Evolutionary conservation across 2,797 vertebrate genomes (phyloP).

Genomic region (Platalea minor): DNA sequence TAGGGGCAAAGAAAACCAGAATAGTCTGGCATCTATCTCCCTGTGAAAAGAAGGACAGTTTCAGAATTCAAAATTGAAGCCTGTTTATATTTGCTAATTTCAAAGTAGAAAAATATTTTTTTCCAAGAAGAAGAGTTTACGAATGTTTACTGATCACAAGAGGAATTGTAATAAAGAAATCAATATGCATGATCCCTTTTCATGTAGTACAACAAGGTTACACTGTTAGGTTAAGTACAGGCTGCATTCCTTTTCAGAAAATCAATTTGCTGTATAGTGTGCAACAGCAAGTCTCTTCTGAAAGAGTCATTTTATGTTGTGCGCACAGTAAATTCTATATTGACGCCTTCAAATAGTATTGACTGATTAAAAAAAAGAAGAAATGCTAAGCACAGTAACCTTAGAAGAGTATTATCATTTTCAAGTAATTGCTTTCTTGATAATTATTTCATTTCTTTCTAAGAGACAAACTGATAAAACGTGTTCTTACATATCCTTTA

Average conservation of each 20-base stretch:
- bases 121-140: conserved; percentile 65
- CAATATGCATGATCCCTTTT: conserved; percentile 93
- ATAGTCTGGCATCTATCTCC: background rate
- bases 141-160: conserved; percentile 81
- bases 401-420: conserved; percentile 23
- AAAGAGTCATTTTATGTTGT: conserved; percentile 86
- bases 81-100: conserved; percentile 29
- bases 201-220: conserved; percentile 92
- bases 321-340: conserved; percentile 74
- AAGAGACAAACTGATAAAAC: background rate
- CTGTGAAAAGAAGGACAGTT: background rate
- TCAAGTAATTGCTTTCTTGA: conserved; percentile 29
- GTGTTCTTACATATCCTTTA: background rate
- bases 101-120: conserved; percentile 40
- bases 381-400: conserved; percentile 48
- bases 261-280: conserved; percentile 92
- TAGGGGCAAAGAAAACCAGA: background rate
- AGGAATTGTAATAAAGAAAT: conserved; percentile 89
- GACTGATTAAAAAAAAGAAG: conserved; percentile 64
- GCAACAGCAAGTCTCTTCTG: conserved; percentile 77
- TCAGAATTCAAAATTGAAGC: background rate
- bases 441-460: conserved; percentile 46
- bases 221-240: conserved; percentile 97
- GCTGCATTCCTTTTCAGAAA: conserved; percentile 93
- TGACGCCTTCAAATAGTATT: conserved; percentile 75